Conservation (phyloP, 1,140 invertebrate genomes). For the Leptinotarsa undecemlineata region DNA sequence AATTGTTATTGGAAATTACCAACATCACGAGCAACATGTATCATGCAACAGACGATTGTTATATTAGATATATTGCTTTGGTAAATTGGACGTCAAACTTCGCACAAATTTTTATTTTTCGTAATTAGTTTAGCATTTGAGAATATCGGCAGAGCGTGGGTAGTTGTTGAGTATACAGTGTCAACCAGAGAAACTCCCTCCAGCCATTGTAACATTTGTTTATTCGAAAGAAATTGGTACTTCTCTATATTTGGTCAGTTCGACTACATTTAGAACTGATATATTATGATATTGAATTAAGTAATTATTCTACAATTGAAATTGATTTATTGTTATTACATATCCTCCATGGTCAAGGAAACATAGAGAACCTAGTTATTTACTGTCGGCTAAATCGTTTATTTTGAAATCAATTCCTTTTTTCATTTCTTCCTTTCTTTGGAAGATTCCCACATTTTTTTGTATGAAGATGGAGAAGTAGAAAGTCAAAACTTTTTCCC, state of each 20-base stretch:
- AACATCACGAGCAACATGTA: conserved; percentile 20
- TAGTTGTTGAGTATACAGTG: conserved; percentile 26
- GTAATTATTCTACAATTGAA: too few relatives aligned
- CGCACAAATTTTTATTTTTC: conserved; percentile 27
- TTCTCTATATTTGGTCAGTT: neutral
- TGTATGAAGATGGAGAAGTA: too few relatives aligned
- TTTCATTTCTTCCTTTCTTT: too few relatives aligned
- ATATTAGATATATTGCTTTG: conserved; percentile 38
- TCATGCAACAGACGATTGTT: neutral
- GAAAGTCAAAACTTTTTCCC: too few relatives aligned
- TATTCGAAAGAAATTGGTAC: neutral
- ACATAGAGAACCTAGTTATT: too few relatives aligned
- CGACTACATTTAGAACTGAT: neutral
- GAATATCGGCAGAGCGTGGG: conserved; percentile 21
- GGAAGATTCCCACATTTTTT: too few relatives aligned
- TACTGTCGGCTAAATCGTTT: too few relatives aligned
- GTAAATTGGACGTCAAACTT: conserved; percentile 40
- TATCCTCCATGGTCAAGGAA: too few relatives aligned
- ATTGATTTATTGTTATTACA: too few relatives aligned
- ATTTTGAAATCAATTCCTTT: too few relatives aligned
- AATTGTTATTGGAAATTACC: conserved; percentile 17
- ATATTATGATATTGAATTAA: too few relatives aligned
- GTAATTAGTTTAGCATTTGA: conserved; percentile 36
- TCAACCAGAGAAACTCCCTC: neutral
- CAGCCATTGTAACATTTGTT: too few relatives aligned